Base-by-base conservation (phyloP, 1,140 invertebrate genomes). In the Laodelphax striatellus region DNA sequence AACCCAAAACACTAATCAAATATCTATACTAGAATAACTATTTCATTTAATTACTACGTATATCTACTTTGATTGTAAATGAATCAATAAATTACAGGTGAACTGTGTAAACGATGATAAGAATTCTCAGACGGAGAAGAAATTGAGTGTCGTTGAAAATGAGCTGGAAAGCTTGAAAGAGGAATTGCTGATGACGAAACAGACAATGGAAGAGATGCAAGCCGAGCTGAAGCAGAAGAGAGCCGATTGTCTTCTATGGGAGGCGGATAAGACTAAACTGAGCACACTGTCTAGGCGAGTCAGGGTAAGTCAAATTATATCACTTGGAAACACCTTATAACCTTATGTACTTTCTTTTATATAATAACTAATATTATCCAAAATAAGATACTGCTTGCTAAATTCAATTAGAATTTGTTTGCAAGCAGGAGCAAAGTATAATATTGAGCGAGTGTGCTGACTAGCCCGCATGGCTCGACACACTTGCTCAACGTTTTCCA, bases 231-330 rank as follows among this genome's bases (percentile, higher is more conserved):
- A 41, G 8, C 60, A 65, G 58, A 60, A 60, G 58, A 46, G 60
- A 58, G 52, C 53, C 41, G 64, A 65, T 52, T 52, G 61, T 16
- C 60, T 57, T 46, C 31, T 46, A 21, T 57, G 59, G 28, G 64
- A 65, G 54, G 52, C 42, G 13, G 63, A 65, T 28, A 62, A 64
- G 57, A 55, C 38, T 13, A 64, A 67, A 61, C 14, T 66, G 2
- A 43, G 56, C 16, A 52, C 52, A 16, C 24, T 50, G 5, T 58
- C 44, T 31, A 44, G 52, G 43, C 28, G 28, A 46, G 21, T 34
- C 13, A 38, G 14, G 19, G 41, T 38, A 13, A 38, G 34, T 38
- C 34, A 4, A 38, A 5, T 38, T 13, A 38, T 9, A 38, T 31
- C 9, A 31, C 28, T 5, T 31, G n/a, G 24, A 28, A 28, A 4